Conservation (phyloP, 2,888 invertebrate genomes). For the Drosophila atripex region DNA sequence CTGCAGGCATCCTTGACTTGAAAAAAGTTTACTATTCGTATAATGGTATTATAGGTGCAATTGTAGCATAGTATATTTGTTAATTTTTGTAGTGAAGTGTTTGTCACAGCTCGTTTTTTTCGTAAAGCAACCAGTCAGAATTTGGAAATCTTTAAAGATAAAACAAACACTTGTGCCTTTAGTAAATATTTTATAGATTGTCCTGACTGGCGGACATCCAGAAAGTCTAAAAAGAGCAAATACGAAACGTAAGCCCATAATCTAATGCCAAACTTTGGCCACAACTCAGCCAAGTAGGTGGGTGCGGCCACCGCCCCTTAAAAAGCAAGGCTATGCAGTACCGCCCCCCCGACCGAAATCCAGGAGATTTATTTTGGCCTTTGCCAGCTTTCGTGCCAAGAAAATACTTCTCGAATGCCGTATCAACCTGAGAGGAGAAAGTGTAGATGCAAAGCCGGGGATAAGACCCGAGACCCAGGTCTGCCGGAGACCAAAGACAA, state of each 20-base stretch:
- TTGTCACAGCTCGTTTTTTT: background rate
- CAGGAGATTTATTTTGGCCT: constrained; percentile 41
- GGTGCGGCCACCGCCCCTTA: constrained; percentile 26
- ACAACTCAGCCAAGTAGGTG: constrained; percentile 51
- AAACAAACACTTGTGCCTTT: background rate
- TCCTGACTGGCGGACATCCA: constrained; percentile 22
- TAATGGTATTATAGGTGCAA: background rate
- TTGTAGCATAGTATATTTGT: background rate
- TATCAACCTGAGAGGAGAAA: constrained; percentile 54
- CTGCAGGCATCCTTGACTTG: background rate
- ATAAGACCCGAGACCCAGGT: constrained; percentile 28
- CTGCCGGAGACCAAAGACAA: constrained; percentile 52
- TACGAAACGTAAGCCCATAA: constrained; percentile 16
- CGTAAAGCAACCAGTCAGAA: background rate
- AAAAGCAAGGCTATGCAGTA: no score
- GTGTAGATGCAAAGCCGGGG: constrained; percentile 49
- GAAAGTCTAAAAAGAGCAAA: constrained; percentile 18
- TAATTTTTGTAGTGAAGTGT: background rate
- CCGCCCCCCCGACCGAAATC: constrained; percentile 17
- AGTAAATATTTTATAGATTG: constrained; percentile 7
- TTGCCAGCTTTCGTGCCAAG: constrained; percentile 47
- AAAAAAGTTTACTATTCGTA: no score
- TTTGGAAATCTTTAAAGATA: background rate
- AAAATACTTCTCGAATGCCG: constrained; percentile 50
- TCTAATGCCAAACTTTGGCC: constrained; percentile 45